phyloP scores from a whole-genome alignment of 1,140 invertebrate species.

The Eueides isabella region DNA sequence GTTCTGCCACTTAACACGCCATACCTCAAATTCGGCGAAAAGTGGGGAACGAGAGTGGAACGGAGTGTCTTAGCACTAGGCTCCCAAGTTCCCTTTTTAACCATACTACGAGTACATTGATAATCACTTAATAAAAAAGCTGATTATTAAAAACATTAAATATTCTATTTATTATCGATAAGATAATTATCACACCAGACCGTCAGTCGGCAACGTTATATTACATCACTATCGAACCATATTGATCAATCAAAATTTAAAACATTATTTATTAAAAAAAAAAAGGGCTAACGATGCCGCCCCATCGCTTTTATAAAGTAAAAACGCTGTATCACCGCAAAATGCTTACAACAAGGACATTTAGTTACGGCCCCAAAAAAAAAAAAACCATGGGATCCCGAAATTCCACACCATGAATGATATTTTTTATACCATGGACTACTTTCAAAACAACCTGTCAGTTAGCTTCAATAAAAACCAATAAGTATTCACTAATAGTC shows the following conservation, averaged over 20 bases:
- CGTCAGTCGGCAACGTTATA: background rate
- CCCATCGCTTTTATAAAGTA: background rate
- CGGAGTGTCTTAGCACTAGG: too few species aligned
- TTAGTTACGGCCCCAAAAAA: conserved; percentile 64
- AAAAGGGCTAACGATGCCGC: conserved; percentile 2
- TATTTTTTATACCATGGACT: conserved; percentile 57
- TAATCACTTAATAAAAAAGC: too few species aligned
- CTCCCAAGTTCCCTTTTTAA: too few species aligned
- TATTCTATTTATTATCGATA: too few species aligned
- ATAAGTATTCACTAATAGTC: background rate
- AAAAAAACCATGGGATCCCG: conserved; percentile 68
- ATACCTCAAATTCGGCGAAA: too few species aligned
- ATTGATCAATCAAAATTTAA: background rate
- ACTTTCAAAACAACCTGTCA: conserved; percentile 53
- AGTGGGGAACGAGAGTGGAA: too few species aligned
- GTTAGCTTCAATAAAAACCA: conserved; percentile 40
- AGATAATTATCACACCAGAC: background rate
- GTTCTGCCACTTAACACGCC: too few species aligned
- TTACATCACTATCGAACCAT: conserved; percentile 2
- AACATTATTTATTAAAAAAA: background rate
- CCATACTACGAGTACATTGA: too few species aligned
- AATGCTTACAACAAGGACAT: conserved; percentile 59
- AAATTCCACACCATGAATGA: conserved; percentile 64
- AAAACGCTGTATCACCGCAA: conserved; percentile 49
- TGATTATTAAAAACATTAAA: too few species aligned